Evolutionary conservation across 2,797 vertebrate species (phyloP), one percentile per base, ranked within the genome.

Genomic region (Kryptopterus vitreolus): DNA sequence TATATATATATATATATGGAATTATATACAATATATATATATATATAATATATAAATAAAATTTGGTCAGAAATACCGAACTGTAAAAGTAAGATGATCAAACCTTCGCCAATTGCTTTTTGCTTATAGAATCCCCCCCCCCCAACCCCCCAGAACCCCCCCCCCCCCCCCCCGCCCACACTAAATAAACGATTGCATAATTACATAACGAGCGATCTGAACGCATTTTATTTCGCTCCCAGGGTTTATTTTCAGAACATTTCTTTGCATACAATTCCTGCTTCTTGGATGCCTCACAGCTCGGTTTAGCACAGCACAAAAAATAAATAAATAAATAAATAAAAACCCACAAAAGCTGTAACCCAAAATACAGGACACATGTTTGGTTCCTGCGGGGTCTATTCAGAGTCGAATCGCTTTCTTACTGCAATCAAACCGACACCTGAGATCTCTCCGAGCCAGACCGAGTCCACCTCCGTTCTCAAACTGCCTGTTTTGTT

Each of bases 331-430:
- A 52, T 22, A 43, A 38, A 38, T 10, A 43, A 1, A n/a, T n/a
- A n/a, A n/a, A n/a, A n/a, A n/a, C n/a, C n/a, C n/a, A n/a, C n/a
- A n/a, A 12, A 22, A 31, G 2, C 18, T 33, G 0, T 5, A 24
- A 38, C 7, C 13, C 22, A 22, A 73, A 73, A 73, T 57, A 57
- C 52, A 18, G 6, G 35, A 52, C 48, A 52, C 18, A 71, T 71
- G 68, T 22, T 71, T 52, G 24, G 68, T 11, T 71, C 15, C 68
- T 71, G 26, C 48, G 52, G 68, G 68, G 48, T 71, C 26, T 16
- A 52, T 71, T 52, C 46, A 12, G 16, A 70, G 46, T 70, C 46
- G 7, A 50, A 29, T 52, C 20, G 4, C 48, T 31, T 71, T 71
- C 4, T 52, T 31, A 52, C 16, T 48, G 48, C 68, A 71, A 71